Percentiles rank a stretch among this genome's conserved stretches.
Conservation (phyloP, 1,140 invertebrate species). For the Cotesia vestalis region DNA sequence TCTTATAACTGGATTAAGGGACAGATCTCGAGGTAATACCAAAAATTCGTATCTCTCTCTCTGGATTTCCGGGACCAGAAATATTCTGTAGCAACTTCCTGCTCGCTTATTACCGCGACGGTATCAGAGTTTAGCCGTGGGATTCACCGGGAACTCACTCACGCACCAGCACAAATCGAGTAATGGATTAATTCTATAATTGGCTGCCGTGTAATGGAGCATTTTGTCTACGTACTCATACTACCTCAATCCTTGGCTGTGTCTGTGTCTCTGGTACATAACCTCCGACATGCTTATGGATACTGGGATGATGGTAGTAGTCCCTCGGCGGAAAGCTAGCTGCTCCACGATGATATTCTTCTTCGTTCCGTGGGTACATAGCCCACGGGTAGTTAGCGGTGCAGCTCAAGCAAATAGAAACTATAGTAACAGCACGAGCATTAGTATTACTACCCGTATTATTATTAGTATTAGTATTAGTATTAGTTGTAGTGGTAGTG, state of each 20-base stretch:
- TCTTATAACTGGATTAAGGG: background rate
- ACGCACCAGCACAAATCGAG: conserved; percentile 36
- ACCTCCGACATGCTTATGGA: conserved; percentile 4
- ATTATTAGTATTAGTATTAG: too few relatives aligned
- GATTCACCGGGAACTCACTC: conserved; percentile 1
- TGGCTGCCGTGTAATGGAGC: conserved; percentile 46
- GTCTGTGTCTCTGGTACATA: too few relatives aligned
- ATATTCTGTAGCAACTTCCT: too few relatives aligned
- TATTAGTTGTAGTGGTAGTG: too few relatives aligned
- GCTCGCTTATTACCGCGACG: conserved; percentile 9
- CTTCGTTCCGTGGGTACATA: conserved; percentile 28
- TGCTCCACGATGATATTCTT: conserved; percentile 32
- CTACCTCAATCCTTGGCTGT: too few relatives aligned
- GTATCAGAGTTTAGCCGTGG: conserved; percentile 29
- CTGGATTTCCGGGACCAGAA: background rate
- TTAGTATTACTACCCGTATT: too few relatives aligned
- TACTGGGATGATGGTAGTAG: conserved; percentile 17
- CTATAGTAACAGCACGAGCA: too few relatives aligned
- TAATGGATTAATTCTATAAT: conserved; percentile 57
- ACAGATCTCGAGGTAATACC: background rate
- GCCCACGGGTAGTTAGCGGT: conserved; percentile 38
- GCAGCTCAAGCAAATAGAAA: conserved; percentile 33
- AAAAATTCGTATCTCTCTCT: conserved; percentile 48
- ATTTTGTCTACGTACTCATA: background rate
- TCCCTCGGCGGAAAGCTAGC: conserved; percentile 19